Evolutionary conservation across 2,888 invertebrate genomes (phyloP).

Genomic region (Pristionchus japonicus): DNA sequence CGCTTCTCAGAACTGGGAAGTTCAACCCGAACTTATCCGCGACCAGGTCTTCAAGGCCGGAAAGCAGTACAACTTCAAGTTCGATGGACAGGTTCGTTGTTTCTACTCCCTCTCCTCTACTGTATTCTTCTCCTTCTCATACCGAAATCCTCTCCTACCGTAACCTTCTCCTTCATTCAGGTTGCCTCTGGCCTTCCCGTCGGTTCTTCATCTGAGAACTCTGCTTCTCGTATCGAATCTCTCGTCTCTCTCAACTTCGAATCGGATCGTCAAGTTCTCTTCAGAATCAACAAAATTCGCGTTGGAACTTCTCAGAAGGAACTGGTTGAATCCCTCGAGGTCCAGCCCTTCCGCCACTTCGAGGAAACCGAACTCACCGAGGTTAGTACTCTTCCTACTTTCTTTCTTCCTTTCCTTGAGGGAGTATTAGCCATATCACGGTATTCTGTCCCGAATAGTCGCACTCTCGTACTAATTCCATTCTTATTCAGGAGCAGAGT

Average conservation of each 20-base stretch:
- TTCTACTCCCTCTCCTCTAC: not conserved
- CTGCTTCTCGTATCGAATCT: slow-evolving; percentile 65
- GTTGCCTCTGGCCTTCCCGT: slow-evolving; percentile 66
- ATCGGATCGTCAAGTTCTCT: slow-evolving; percentile 54
- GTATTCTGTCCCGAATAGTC: not conserved
- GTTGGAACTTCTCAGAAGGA: slow-evolving; percentile 58
- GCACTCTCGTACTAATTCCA: not conserved
- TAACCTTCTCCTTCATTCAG: slow-evolving; percentile 50
- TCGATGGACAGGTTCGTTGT: slow-evolving; percentile 44
- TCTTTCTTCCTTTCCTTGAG: not conserved
- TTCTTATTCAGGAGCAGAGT: slow-evolving; percentile 52
- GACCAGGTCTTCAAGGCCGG: slow-evolving; percentile 33
- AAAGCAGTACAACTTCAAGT: slow-evolving; percentile 46
- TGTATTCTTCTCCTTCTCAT: not conserved
- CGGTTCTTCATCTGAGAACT: slow-evolving; percentile 60
- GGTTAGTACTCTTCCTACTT: slow-evolving; percentile 21
- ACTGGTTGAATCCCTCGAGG: slow-evolving; percentile 39
- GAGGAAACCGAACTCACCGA: slow-evolving; percentile 30
- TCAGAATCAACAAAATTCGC: slow-evolving; percentile 54
- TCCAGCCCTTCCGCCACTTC: slow-evolving; percentile 45
- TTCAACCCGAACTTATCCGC: not conserved
- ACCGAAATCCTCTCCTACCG: not conserved
- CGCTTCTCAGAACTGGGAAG: slow-evolving; percentile 43
- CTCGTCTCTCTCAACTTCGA: slow-evolving; percentile 60
- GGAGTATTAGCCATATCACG: not conserved